These are phyloP conservation scores for Otus sunia DNA, from an alignment of 2,113 vertebrate species.

Conservation along the genomic window DNA sequence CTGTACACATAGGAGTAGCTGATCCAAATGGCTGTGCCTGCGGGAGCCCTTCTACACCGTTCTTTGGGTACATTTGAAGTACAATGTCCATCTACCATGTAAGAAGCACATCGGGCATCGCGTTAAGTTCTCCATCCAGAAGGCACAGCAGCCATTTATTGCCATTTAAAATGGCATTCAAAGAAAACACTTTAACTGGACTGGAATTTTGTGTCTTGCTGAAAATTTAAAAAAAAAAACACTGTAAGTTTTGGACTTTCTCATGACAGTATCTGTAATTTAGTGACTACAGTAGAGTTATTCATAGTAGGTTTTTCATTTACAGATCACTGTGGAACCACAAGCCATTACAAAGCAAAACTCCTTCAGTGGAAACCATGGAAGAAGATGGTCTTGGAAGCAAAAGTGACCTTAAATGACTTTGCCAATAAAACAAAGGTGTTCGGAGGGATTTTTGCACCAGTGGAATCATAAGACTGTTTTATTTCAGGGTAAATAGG, in stretches of 20 bases:
- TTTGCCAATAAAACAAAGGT: conserved; percentile 72
- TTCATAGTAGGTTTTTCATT: conserved; percentile 66
- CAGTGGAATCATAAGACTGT: conserved; percentile 56
- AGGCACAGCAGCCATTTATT: conserved; percentile 6
- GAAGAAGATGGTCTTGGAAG: conserved; percentile 66
- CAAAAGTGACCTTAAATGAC: conserved; percentile 82
- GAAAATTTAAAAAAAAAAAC: conserved; percentile 1
- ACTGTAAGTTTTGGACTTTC: conserved; percentile 41
- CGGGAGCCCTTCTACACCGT: not conserved
- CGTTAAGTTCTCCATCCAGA: not conserved
- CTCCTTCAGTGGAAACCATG: conserved; percentile 59
- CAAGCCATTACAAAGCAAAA: conserved; percentile 78
- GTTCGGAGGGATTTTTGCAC: conserved; percentile 74
- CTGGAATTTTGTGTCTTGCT: conserved; percentile 70
- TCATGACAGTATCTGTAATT: conserved; percentile 31
- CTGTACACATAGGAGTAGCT: conserved; percentile 8
- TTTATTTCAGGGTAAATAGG: conserved; percentile 75
- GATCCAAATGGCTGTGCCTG: conserved; percentile 18
- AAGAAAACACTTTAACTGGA: conserved; percentile 15
- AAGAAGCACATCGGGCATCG: conserved; percentile 44
- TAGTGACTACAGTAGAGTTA: conserved; percentile 57
- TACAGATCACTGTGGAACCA: conserved; percentile 80
- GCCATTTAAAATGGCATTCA: conserved; percentile 6
- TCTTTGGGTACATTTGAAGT: not conserved
- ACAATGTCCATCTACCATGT: not conserved